phyloP scores from a whole-genome alignment of 1,140 invertebrate species.

The Drosophila busckii region DNA sequence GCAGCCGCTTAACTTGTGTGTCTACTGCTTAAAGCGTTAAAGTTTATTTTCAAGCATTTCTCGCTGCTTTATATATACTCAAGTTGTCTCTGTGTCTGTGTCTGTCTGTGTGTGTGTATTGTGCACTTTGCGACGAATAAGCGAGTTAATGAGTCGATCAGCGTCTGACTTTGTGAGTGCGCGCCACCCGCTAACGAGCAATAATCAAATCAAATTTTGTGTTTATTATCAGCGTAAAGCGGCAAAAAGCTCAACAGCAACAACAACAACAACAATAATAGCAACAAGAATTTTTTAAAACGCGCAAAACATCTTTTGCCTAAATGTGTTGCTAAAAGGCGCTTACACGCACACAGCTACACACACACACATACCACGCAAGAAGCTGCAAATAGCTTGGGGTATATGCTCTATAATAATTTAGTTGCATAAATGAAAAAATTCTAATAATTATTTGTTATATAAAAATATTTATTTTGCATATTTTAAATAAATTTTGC shows the following conservation, averaged over 20 bases:
- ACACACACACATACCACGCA: background rate
- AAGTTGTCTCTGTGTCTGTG: background rate
- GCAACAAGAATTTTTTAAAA: constrained; percentile 12
- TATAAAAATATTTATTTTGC: too few relatives aligned
- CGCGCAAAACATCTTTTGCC: too few relatives aligned
- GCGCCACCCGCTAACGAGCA: constrained; percentile 57
- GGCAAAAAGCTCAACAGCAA: too few relatives aligned
- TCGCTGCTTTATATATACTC: too few relatives aligned
- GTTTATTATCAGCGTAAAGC: constrained; percentile 51
- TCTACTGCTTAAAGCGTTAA: too few relatives aligned
- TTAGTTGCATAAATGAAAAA: too few relatives aligned
- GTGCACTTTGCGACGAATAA: constrained; percentile 59
- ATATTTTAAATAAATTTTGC: too few relatives aligned
- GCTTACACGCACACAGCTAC: constrained; percentile 1
- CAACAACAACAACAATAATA: constrained; percentile 22
- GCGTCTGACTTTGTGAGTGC: background rate
- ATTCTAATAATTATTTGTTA: too few relatives aligned
- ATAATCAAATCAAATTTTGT: constrained; percentile 76
- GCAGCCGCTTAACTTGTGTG: constrained; percentile 10
- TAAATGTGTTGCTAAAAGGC: constrained; percentile 14
- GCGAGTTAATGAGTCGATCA: constrained; percentile 74
- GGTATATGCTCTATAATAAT: too few relatives aligned
- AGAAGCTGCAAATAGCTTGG: background rate
- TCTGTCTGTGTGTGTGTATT: constrained; percentile 7
- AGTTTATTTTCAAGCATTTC: too few relatives aligned